Conservation (phyloP, 92 coral and sea anemone genomes). For the Epizoanthus stellaris region DNA sequence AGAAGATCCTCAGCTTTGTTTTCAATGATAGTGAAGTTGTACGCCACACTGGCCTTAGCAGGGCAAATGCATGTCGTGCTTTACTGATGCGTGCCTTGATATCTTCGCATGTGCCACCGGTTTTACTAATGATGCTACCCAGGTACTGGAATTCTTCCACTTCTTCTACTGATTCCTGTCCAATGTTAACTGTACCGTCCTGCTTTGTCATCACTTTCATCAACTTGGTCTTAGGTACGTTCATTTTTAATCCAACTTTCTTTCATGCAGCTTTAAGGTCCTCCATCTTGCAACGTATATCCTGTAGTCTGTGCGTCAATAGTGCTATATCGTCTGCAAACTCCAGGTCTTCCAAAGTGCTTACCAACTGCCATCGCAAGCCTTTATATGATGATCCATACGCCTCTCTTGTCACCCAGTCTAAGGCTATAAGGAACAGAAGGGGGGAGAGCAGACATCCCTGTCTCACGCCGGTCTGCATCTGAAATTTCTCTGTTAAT, state of each 20-base stretch:
- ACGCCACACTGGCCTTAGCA: slow-evolving; percentile 25
- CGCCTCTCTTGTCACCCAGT: slow-evolving; percentile 33
- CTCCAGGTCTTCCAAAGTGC: slow-evolving; percentile 30
- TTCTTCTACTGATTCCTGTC: slow-evolving; percentile 7
- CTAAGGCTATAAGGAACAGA: slow-evolving; percentile 37
- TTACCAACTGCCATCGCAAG: slow-evolving; percentile 8
- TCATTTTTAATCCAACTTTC: slow-evolving; percentile 19
- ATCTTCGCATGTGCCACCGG: slow-evolving; percentile 20
- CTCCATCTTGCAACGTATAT: slow-evolving; percentile 31
- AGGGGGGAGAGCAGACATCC: slow-evolving; percentile 38
- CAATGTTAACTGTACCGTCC: slow-evolving; percentile 10
- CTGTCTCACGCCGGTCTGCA: slow-evolving; percentile 37
- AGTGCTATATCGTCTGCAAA: slow-evolving; percentile 29
- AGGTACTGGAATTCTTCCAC: slow-evolving; percentile 44
- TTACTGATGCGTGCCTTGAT: slow-evolving; percentile 22
- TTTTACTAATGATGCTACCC: slow-evolving; percentile 41
- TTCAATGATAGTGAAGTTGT: slow-evolving; percentile 6
- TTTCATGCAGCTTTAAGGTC: slow-evolving; percentile 2
- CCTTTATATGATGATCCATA: background rate
- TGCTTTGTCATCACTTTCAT: slow-evolving; percentile 26
- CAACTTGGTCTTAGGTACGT: slow-evolving; percentile 25
- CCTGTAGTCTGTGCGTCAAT: slow-evolving; percentile 31
- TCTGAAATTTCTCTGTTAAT: slow-evolving; percentile 29
- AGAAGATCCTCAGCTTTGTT: slow-evolving; percentile 5
- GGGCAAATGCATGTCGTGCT: slow-evolving; percentile 26